Percentiles rank a stretch among this genome's conserved stretches.
These are phyloP conservation scores for Spilogale gracilis DNA, from an alignment of 2,113 vertebrate genomes.

Conservation along the genomic window DNA sequence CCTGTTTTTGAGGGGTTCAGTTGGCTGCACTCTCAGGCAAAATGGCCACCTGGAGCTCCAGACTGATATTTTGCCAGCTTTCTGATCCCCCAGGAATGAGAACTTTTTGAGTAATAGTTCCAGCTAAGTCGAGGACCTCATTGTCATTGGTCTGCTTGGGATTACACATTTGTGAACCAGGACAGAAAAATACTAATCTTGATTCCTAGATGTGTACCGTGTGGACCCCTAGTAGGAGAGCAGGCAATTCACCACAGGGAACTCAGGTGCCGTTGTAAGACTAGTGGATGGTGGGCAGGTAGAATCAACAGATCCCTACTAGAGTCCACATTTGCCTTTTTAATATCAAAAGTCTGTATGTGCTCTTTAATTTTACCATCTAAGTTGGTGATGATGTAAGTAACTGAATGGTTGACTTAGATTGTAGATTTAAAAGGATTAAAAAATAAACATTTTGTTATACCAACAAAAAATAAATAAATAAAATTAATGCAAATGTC, in stretches of 20 bases:
- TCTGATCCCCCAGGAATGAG: not conserved
- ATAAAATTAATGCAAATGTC: not conserved
- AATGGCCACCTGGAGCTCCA: not conserved
- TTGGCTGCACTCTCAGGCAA: not conserved
- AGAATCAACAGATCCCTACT: not conserved
- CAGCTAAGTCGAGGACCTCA: not conserved
- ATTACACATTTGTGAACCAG: not conserved
- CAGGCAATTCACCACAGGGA: not conserved
- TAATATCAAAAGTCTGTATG: not conserved
- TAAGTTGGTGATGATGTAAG: not conserved
- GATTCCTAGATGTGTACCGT: not conserved
- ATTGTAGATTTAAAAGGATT: conserved; percentile 29
- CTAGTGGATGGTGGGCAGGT: not conserved
- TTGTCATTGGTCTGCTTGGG: not conserved
- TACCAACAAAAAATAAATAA: not conserved
- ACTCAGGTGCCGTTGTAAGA: not conserved
- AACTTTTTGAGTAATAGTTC: not conserved
- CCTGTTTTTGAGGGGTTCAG: not conserved
- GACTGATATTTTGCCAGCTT: not conserved
- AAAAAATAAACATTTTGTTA: conserved; percentile 13
- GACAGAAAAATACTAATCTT: not conserved
- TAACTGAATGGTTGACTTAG: not conserved
- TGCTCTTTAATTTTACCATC: not conserved
- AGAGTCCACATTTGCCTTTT: not conserved
- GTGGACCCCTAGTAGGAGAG: not conserved